Evolutionary conservation across 2,113 vertebrate species (phyloP).

Genomic region (Gavia stellata): DNA sequence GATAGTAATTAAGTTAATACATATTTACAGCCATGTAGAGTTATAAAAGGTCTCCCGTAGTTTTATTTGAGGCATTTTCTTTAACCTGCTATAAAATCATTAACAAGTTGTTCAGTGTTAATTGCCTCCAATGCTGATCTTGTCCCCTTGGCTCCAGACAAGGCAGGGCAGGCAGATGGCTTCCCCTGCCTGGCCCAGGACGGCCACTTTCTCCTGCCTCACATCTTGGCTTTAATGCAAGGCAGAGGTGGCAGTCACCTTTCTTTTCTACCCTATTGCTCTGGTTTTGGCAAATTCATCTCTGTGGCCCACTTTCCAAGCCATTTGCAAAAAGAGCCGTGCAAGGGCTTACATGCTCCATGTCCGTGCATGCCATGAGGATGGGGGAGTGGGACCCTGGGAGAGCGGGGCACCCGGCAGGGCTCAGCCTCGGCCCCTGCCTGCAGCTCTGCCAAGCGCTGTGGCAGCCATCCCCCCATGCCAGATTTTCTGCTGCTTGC

Average conservation of each 20-base stretch:
- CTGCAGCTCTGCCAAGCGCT: neutral
- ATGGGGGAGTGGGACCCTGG: neutral
- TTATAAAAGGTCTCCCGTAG: slow-evolving; percentile 84
- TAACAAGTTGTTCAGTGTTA: slow-evolving; percentile 80
- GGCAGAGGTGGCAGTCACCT: neutral
- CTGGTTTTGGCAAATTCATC: neutral
- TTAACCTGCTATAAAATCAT: slow-evolving; percentile 87
- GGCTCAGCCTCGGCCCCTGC: neutral
- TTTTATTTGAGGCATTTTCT: slow-evolving; percentile 84
- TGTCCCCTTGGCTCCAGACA: slow-evolving; percentile 46
- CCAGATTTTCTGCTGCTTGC: neutral
- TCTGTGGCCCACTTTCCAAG: neutral
- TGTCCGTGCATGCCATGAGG: rapidly evolving
- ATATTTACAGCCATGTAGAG: slow-evolving; percentile 88
- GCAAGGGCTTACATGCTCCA: rapidly evolving
- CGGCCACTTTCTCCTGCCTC: neutral
- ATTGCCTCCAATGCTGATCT: slow-evolving; percentile 70
- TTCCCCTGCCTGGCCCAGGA: neutral
- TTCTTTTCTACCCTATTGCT: neutral
- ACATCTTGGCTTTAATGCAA: neutral
- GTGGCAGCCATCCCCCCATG: neutral
- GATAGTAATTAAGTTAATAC: slow-evolving; percentile 92
- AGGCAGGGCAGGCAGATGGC: neutral
- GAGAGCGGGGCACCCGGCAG: too few species aligned
- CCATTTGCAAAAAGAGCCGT: neutral